Evolutionary conservation across 2,888 invertebrate species (phyloP).

Genomic region (Hydraecia micacea): DNA sequence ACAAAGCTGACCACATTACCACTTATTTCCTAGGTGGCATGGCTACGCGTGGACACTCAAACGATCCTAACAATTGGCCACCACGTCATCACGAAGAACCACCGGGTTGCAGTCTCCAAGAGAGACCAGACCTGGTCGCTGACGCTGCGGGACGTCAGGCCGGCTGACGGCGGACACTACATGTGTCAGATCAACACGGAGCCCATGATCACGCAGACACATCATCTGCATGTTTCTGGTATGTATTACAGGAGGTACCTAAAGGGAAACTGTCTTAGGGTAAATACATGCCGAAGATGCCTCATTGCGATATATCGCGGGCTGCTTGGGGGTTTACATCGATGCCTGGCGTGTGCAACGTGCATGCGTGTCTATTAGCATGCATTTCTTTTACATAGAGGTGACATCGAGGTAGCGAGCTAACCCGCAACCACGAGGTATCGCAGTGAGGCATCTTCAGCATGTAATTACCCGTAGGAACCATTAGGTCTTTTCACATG

Average conservation of each 20-base stretch:
- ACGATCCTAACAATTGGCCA: slow-evolving; percentile 96
- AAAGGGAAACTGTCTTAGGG: not conserved
- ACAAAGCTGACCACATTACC: not conserved
- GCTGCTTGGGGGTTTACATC: too few relatives aligned
- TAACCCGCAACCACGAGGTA: too few relatives aligned
- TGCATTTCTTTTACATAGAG: too few relatives aligned
- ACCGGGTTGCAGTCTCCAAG: slow-evolving; percentile 94
- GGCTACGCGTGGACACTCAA: slow-evolving; percentile 96
- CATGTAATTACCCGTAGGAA: too few relatives aligned
- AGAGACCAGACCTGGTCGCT: slow-evolving; percentile 95
- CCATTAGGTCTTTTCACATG: too few relatives aligned
- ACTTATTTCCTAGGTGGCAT: slow-evolving; percentile 92
- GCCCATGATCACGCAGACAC: slow-evolving; percentile 91
- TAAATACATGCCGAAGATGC: too few relatives aligned
- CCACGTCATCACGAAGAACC: slow-evolving; percentile 97
- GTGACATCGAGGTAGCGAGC: too few relatives aligned
- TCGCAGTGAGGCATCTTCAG: too few relatives aligned
- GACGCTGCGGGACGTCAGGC: slow-evolving; percentile 93
- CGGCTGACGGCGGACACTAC: slow-evolving; percentile 94
- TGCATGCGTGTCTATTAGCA: too few relatives aligned
- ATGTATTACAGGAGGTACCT: slow-evolving; percentile 40
- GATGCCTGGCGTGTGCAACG: too few relatives aligned
- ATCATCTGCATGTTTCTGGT: slow-evolving; percentile 82
- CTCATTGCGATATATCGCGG: too few relatives aligned
- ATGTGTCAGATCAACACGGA: slow-evolving; percentile 93